Evolutionary conservation across 1,140 invertebrate genomes (phyloP), one percentile per base, ranked within the genome.

Genomic region (Nebria ingens): DNA sequence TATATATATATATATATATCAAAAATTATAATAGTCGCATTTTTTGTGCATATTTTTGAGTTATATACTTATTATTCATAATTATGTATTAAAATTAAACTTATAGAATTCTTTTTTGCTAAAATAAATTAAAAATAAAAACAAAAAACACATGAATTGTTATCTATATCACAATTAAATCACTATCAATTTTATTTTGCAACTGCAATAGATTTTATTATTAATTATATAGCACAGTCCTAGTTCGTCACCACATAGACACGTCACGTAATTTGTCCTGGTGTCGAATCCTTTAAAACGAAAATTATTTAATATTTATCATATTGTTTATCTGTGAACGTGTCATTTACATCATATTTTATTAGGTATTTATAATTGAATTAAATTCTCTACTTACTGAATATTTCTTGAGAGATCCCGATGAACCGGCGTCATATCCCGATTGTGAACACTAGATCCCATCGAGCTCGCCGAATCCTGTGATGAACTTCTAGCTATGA

Each of bases 391-490:
- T n/a, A n/a, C 38, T 51, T 15, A 51, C 21, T 22, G 17, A 23
- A 51, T 21, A 17, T 50, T 61, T 59, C 62, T 63, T 51, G 57
- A 51, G 34, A 59, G 53, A 19, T 61, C 59, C 54, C 62, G 61
- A 52, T 64, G 61, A 57, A 65, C 54, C 21, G 61, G 56, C 19
- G 62, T 54, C 40, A 62, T 52, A 62, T 62, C 56, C 50, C n/a
- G 6, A 9, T 9, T n/a, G 6, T n/a, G 25, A 34, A 34, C 25
- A 34, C 59, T 59, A 19, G 72, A 72, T 15, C 62, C 64, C 19
- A 71, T 70, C 21, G 69, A 71, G n/a, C 69, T 71, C 3, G 67
- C 62, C 1, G 72, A 73, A 42, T 73, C 72, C 61, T 70, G 69
- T n/a, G 72, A 73, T 25, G 69, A 42, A 1, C 71, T 69, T 49